Conservation (phyloP, 2,797 vertebrate species). For the Vespertilio murinus region DNA sequence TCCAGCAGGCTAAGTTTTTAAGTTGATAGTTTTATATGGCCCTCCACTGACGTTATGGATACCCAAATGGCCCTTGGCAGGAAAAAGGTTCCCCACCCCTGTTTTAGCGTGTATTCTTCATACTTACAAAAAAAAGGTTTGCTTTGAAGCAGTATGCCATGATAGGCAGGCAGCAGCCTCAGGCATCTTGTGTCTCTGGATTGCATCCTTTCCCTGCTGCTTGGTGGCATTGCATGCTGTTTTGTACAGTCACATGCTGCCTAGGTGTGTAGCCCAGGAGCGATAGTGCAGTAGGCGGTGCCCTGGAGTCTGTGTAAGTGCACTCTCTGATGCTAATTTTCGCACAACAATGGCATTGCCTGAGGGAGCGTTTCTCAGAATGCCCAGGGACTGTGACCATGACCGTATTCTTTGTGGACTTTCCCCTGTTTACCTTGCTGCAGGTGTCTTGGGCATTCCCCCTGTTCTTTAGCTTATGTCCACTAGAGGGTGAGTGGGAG, state of each 20-base stretch:
- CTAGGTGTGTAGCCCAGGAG: neutral
- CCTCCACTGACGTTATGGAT: too few relatives aligned
- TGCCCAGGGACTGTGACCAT: neutral
- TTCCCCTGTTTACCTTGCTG: neutral
- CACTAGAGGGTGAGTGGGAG: constrained; percentile 1
- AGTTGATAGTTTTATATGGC: too few relatives aligned
- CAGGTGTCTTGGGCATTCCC: neutral
- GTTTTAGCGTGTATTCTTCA: neutral
- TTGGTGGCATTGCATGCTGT: neutral
- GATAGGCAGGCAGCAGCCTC: neutral
- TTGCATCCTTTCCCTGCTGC: neutral
- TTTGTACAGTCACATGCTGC: neutral
- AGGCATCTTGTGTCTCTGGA: neutral
- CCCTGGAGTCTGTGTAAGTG: neutral
- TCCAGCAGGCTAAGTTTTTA: too few relatives aligned
- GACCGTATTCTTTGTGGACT: neutral
- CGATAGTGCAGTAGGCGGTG: neutral
- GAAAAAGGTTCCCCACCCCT: too few relatives aligned
- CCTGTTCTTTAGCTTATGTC: neutral
- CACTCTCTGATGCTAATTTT: neutral
- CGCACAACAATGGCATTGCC: neutral
- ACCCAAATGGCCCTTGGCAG: too few relatives aligned
- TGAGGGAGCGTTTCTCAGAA: neutral
- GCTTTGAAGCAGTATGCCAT: neutral
- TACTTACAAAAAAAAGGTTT: neutral